These are phyloP conservation scores for Speoplatyrhinus poulsoni DNA, from an alignment of 2,113 vertebrate species.

Conservation along the genomic window DNA sequence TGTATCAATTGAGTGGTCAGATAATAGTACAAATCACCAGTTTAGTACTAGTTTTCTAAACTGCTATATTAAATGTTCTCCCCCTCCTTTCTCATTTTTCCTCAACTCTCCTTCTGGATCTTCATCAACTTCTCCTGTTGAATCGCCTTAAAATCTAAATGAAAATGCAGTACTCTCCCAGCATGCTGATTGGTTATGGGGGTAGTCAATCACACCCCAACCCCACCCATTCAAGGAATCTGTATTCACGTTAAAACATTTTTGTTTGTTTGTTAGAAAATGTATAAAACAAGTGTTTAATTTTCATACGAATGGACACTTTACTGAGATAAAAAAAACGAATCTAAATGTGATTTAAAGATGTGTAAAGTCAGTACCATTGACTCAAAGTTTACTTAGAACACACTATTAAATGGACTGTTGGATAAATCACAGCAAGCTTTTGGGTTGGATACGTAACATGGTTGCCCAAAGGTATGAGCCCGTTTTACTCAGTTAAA, in stretches of 20 bases:
- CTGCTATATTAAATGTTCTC: constrained; percentile 18
- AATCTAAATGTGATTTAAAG: constrained; percentile 71
- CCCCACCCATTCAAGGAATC: constrained; percentile 77
- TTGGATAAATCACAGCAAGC: constrained; percentile 23
- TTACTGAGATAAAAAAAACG: constrained; percentile 72
- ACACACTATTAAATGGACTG: constrained; percentile 39
- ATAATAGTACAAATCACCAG: constrained; percentile 18
- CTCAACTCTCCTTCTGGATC: constrained; percentile 36
- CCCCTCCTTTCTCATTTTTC: constrained; percentile 18
- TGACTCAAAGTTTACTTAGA: constrained; percentile 56
- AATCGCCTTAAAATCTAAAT: constrained; percentile 19
- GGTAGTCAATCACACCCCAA: constrained; percentile 79
- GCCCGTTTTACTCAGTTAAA: constrained; percentile 45
- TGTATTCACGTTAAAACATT: constrained; percentile 77
- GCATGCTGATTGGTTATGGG: constrained; percentile 83
- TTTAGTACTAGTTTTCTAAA: background rate
- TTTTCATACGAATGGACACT: constrained; percentile 82
- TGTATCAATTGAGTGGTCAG: constrained; percentile 2
- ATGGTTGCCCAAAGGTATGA: constrained; percentile 47
- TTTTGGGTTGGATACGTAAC: constrained; percentile 17
- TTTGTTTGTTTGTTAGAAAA: constrained; percentile 70
- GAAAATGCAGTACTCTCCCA: constrained; percentile 81
- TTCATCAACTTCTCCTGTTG: constrained; percentile 8
- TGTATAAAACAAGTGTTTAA: constrained; percentile 75
- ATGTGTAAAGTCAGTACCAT: constrained; percentile 71